A percentile compares a stretch with the other conserved stretches of the same genome.
Conservation (phyloP, 2,888 invertebrate species). For the Diogma glabrata region DNA sequence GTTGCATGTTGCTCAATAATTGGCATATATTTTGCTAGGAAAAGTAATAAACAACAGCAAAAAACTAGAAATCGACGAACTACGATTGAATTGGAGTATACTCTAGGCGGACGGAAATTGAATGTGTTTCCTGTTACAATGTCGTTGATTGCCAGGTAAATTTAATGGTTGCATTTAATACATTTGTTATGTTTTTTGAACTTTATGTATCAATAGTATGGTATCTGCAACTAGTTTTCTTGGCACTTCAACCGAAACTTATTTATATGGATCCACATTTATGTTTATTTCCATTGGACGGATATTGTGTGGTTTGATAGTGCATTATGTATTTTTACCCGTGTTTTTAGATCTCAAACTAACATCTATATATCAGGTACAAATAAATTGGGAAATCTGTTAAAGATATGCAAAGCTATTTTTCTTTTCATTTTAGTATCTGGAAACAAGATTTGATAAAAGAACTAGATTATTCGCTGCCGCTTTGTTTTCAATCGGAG, state of each 20-base stretch:
- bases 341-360: constrained; percentile 1
- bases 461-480: background rate
- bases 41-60: background rate
- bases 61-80: background rate
- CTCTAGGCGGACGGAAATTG: background rate
- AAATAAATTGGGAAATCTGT: too few species aligned
- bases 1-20: background rate
- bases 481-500: too few species aligned
- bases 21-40: constrained; percentile 1
- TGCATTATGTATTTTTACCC: background rate
- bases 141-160: background rate
- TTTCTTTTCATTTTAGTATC: too few species aligned
- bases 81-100: background rate
- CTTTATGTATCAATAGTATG: too few species aligned
- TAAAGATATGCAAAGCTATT: too few species aligned
- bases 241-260: constrained; percentile 66
- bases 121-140: background rate
- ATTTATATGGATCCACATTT: constrained; percentile 66
- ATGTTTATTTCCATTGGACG: constrained; percentile 42
- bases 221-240: constrained; percentile 58
- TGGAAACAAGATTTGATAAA: constrained; percentile 2
- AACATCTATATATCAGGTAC: background rate
- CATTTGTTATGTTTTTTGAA: too few species aligned
- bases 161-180: too few species aligned
- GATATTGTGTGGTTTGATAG: too few species aligned